These are phyloP conservation scores for Cistogaster globosa DNA, from an alignment of 2,888 invertebrate genomes.

Conservation along the genomic window DNA sequence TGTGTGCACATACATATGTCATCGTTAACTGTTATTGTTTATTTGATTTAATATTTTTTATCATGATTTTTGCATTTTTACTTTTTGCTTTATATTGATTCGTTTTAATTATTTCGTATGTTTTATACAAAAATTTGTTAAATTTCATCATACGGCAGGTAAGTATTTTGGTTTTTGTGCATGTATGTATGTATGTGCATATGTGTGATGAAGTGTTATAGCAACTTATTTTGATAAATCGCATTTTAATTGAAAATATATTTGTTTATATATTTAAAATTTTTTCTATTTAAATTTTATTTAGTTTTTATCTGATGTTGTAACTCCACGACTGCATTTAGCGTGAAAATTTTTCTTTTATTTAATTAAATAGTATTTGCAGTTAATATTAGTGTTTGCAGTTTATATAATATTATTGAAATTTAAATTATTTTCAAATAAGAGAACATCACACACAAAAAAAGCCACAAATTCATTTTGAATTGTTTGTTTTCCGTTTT, in stretches of 20 bases:
- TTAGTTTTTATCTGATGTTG: not conserved
- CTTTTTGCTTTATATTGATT: slow-evolving; percentile 38
- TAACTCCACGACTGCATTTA: not conserved
- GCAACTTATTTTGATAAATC: slow-evolving; percentile 52
- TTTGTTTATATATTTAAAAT: slow-evolving; percentile 42
- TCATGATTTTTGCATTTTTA: slow-evolving; percentile 42
- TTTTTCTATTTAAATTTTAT: slow-evolving; percentile 20
- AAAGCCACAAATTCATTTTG: not conserved
- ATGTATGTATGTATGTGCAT: slow-evolving; percentile 15
- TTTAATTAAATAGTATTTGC: slow-evolving; percentile 29
- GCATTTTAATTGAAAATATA: slow-evolving; percentile 55
- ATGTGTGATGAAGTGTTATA: not conserved
- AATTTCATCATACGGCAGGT: slow-evolving; percentile 9
- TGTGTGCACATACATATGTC: slow-evolving; percentile 24
- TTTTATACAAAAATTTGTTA: slow-evolving; percentile 32
- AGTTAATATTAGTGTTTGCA: slow-evolving; percentile 2
- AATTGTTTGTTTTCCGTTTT: not conserved
- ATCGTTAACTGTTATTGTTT: slow-evolving; percentile 47
- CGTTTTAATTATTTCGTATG: slow-evolving; percentile 62
- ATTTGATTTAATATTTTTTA: slow-evolving; percentile 60
- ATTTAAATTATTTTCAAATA: slow-evolving; percentile 34
- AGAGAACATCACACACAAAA: not conserved
- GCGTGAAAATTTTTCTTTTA: slow-evolving; percentile 25
- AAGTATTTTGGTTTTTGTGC: not conserved
- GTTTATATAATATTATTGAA: slow-evolving; percentile 10